Conservation (phyloP, 2,888 invertebrate species). For the Trisateles emortualis region DNA sequence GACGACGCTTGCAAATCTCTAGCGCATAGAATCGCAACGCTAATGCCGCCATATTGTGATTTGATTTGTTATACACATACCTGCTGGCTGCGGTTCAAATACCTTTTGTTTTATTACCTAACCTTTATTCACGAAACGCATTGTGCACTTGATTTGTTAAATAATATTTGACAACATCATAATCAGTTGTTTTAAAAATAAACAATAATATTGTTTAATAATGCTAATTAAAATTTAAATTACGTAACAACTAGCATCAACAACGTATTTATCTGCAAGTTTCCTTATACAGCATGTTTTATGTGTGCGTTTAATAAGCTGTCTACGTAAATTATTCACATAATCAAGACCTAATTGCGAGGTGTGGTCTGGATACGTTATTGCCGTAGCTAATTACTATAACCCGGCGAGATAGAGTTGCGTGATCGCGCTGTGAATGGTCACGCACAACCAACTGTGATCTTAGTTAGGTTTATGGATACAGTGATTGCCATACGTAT, state of each 20-base stretch:
- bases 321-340: conserved; percentile 55
- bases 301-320: conserved; percentile 47
- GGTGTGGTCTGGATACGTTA: conserved; percentile 68
- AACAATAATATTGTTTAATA: background rate
- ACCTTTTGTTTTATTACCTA: conserved; percentile 39
- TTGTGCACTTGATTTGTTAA: background rate
- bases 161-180: background rate
- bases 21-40: conserved; percentile 50
- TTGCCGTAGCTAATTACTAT: conserved; percentile 65
- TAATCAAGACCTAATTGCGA: conserved; percentile 72
- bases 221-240: conserved; percentile 26
- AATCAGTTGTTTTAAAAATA: background rate
- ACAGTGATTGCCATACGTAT: conserved; percentile 39
- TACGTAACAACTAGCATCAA: conserved; percentile 29
- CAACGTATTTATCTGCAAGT: conserved; percentile 46
- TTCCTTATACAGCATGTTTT: conserved; percentile 59
- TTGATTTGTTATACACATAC: conserved; percentile 49
- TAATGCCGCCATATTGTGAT: conserved; percentile 54
- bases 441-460: conserved; percentile 46
- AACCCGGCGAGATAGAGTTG: conserved; percentile 54
- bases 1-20: conserved; percentile 77
- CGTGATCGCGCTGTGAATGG: conserved; percentile 50
- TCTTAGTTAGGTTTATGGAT: conserved; percentile 30
- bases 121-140: conserved; percentile 16
- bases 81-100: conserved; percentile 51